These are phyloP conservation scores for Leuciscus waleckii DNA, from an alignment of 2,797 vertebrate species.

Conservation along the genomic window DNA sequence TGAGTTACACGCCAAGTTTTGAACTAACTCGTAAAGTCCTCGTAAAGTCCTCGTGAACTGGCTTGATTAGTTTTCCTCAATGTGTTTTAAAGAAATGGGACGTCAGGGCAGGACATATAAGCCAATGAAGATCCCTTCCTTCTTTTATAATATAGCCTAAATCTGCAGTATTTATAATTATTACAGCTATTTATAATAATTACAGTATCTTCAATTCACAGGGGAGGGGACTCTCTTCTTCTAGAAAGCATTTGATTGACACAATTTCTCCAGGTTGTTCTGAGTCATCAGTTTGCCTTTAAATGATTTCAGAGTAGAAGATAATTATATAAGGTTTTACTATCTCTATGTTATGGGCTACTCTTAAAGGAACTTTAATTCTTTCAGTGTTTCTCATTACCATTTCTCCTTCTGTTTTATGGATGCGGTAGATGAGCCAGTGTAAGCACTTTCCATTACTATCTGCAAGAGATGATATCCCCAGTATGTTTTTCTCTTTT, in stretches of 20 bases:
- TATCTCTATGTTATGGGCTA: background rate
- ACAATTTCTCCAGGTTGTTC: background rate
- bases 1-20: background rate
- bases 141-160: background rate
- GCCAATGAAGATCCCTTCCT: background rate
- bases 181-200: background rate
- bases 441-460: slow-evolving; percentile 14
- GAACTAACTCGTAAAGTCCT: background rate
- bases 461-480: slow-evolving; percentile 12
- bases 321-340: background rate
- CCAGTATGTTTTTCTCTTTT: slow-evolving; percentile 30
- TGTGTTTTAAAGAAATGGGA: background rate
- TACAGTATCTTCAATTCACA: background rate
- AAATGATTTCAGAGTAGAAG: background rate
- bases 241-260: background rate
- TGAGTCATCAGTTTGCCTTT: background rate
- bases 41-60: background rate
- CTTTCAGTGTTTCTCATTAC: background rate
- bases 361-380: background rate
- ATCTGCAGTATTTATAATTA: background rate
- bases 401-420: background rate
- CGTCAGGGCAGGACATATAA: background rate
- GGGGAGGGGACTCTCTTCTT: background rate
- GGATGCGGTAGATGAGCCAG: background rate
- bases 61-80: background rate